These are phyloP conservation scores for Lethenteron camtschaticum DNA, from an alignment of 2,113 vertebrate species.

Conservation along the genomic window DNA sequence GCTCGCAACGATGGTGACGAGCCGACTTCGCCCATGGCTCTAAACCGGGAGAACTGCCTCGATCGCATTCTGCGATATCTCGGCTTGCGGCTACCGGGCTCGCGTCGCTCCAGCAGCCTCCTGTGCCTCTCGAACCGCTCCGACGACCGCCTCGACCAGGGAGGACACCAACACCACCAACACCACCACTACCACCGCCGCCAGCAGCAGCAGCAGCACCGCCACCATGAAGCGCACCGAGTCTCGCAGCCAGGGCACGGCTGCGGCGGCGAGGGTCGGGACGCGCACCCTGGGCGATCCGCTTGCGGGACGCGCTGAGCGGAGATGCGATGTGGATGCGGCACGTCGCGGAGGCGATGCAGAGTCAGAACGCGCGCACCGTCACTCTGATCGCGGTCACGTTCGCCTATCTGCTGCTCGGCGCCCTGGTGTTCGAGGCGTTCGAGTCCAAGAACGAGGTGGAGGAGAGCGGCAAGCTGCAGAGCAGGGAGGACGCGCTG, in stretches of 20 bases:
- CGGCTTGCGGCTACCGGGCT: not conserved
- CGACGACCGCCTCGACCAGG: too few species aligned
- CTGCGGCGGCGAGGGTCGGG: not conserved
- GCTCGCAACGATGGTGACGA: too few species aligned
- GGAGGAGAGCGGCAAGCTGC: slow-evolving; percentile 27
- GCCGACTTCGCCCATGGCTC: too few species aligned
- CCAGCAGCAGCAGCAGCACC: too few species aligned
- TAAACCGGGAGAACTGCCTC: too few species aligned
- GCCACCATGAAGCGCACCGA: too few species aligned
- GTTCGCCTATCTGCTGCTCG: slow-evolving; percentile 78
- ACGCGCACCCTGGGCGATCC: not conserved
- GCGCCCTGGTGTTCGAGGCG: slow-evolving; percentile 71
- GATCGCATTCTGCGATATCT: too few species aligned
- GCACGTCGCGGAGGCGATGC: slow-evolving; percentile 41
- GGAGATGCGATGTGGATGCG: slow-evolving; percentile 1
- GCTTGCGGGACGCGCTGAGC: not conserved
- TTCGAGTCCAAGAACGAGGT: slow-evolving; percentile 58
- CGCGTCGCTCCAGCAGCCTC: slow-evolving; percentile 1
- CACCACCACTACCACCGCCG: too few species aligned
- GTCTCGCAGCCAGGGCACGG: too few species aligned
- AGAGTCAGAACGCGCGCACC: slow-evolving; percentile 80
- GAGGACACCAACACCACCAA: too few species aligned
- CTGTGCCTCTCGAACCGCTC: not conserved
- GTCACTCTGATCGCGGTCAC: slow-evolving; percentile 71
- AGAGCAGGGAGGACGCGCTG: slow-evolving; percentile 29